Conservation (phyloP, 2,888 invertebrate species). For the Lasioglossum zephyrum region DNA sequence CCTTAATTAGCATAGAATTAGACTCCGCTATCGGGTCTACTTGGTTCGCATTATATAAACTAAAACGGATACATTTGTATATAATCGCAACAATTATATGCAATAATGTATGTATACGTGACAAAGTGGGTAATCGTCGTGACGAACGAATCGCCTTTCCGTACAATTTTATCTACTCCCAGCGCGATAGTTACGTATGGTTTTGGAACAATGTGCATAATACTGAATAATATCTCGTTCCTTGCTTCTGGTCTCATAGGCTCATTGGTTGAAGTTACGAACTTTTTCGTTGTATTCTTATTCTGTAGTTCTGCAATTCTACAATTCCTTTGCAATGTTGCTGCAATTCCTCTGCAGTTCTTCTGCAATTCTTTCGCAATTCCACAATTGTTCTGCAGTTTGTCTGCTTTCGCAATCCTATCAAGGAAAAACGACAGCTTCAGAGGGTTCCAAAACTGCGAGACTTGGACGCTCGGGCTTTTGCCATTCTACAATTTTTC, state of each 20-base stretch:
- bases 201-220: background rate
- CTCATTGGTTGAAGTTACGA: background rate
- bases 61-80: background rate
- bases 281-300: background rate
- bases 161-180: background rate
- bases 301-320: too few relatives aligned
- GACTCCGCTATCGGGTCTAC: background rate
- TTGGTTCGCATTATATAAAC: background rate
- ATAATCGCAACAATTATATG: background rate
- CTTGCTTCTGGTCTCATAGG: background rate
- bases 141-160: background rate
- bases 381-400: too few relatives aligned
- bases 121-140: background rate
- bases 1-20: background rate
- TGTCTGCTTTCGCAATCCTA: background rate
- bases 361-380: too few relatives aligned
- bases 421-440: too few relatives aligned
- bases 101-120: background rate
- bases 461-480: too few relatives aligned
- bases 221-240: background rate
- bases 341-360: background rate
- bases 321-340: too few relatives aligned
- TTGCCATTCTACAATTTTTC: too few relatives aligned
- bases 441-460: too few relatives aligned
- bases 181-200: background rate